Percentiles rank a stretch among this genome's conserved stretches.
Conservation (phyloP, 2,797 vertebrate genomes). For the Cossypha dichroa region DNA sequence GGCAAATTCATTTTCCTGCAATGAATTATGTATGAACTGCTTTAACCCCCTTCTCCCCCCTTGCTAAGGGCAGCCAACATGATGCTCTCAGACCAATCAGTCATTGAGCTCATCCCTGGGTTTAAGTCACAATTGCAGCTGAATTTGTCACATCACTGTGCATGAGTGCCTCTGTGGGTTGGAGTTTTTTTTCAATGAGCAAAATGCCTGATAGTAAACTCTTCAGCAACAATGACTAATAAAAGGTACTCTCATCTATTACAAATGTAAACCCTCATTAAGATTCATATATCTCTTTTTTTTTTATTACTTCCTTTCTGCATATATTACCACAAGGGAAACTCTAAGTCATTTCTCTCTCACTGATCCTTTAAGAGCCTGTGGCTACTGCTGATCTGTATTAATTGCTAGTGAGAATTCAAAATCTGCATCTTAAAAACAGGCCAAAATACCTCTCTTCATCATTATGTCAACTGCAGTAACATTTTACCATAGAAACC, state of each 20-base stretch:
- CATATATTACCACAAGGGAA: neutral
- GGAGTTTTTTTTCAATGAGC: neutral
- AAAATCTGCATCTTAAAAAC: conserved; percentile 49
- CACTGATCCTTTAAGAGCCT: conserved; percentile 17
- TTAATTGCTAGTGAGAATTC: conserved; percentile 44
- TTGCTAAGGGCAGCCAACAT: neutral
- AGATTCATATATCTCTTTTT: neutral
- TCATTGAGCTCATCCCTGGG: neutral
- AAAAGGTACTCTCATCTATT: neutral
- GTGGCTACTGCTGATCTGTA: conserved; percentile 26
- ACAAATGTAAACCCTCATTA: conserved; percentile 13
- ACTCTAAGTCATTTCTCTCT: neutral
- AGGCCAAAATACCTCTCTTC: conserved; percentile 18
- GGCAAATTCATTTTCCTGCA: neutral
- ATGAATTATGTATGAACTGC: conserved; percentile 1
- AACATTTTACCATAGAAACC: conserved; percentile 34
- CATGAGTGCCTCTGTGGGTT: neutral
- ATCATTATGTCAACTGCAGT: conserved; percentile 23
- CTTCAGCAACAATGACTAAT: neutral
- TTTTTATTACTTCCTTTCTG: neutral
- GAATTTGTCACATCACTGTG: neutral
- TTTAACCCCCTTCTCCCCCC: neutral
- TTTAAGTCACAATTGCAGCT: neutral
- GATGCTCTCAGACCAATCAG: neutral
- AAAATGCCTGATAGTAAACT: neutral